A percentile compares a stretch with the other conserved stretches of the same genome.
Evolutionary conservation across 2,888 invertebrate genomes (phyloP).

Genomic region (Pyrochroa serraticornis): DNA sequence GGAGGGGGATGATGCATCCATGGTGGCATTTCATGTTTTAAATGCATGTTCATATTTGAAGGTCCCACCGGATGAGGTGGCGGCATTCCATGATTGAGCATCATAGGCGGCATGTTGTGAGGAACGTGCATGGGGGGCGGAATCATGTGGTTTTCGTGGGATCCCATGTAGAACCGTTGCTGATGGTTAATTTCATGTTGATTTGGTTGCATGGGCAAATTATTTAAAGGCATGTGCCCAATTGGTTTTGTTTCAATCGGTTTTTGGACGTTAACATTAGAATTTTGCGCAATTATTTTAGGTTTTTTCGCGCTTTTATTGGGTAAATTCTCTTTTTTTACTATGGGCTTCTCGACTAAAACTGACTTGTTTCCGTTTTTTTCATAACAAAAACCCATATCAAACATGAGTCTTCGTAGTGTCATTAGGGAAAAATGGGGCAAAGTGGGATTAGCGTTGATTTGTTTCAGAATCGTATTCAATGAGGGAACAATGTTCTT

Average conservation of each 20-base stretch:
- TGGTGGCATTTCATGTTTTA: slow-evolving; percentile 9
- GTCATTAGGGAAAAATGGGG: slow-evolving; percentile 57
- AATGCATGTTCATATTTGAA: slow-evolving; percentile 22
- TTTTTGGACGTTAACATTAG: not conserved
- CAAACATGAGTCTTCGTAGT: slow-evolving; percentile 51
- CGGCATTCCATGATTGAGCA: slow-evolving; percentile 24
- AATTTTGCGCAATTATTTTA: slow-evolving; percentile 17
- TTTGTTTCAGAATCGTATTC: slow-evolving; percentile 52
- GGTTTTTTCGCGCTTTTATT: slow-evolving; percentile 26
- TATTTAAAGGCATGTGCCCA: slow-evolving; percentile 21
- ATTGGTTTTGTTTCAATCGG: slow-evolving; percentile 4
- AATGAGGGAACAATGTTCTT: slow-evolving; percentile 52
- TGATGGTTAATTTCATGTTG: slow-evolving; percentile 27
- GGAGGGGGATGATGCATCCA: slow-evolving; percentile 35
- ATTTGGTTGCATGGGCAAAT: slow-evolving; percentile 16
- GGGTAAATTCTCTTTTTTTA: slow-evolving; percentile 8
- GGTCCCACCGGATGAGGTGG: slow-evolving; percentile 24
- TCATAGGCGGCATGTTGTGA: slow-evolving; percentile 31
- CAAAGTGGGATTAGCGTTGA: slow-evolving; percentile 46
- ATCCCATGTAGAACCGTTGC: slow-evolving; percentile 6
- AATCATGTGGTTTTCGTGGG: slow-evolving; percentile 35
- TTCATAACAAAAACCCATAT: slow-evolving; percentile 57
- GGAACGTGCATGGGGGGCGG: slow-evolving; percentile 31
- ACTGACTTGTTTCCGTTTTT: slow-evolving; percentile 53
- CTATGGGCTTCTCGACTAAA: slow-evolving; percentile 46